phyloP scores from a whole-genome alignment of 2,888 invertebrate species.

The Linnaemya tessellans region DNA sequence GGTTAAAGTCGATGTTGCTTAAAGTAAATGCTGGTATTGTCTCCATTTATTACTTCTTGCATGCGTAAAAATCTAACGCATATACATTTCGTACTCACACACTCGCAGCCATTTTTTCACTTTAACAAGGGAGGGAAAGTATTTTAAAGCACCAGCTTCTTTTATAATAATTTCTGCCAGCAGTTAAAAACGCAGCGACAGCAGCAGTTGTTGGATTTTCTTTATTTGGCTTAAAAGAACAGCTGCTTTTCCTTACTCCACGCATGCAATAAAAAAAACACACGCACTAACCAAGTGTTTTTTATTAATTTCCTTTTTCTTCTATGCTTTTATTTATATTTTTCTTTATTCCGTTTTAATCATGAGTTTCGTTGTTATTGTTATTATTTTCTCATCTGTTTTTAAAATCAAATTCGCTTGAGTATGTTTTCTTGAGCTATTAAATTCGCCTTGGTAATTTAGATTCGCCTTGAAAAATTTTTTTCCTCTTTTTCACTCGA shows the following conservation, averaged over 20 bases:
- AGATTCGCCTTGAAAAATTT: slow-evolving; percentile 61
- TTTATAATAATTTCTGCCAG: slow-evolving; percentile 20
- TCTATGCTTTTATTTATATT: slow-evolving; percentile 65
- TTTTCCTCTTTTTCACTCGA: slow-evolving; percentile 52
- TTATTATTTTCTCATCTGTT: slow-evolving; percentile 70
- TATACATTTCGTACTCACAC: slow-evolving; percentile 18
- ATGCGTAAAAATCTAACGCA: slow-evolving; percentile 40
- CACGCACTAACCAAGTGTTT: slow-evolving; percentile 41
- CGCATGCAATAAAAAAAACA: slow-evolving; percentile 12
- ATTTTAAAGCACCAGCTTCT: slow-evolving; percentile 40
- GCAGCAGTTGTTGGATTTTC: slow-evolving; percentile 49
- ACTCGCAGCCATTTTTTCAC: not conserved
- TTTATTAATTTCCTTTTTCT: slow-evolving; percentile 51
- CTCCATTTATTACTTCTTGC: slow-evolving; percentile 29
- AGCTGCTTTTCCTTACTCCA: slow-evolving; percentile 54
- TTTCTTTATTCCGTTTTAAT: slow-evolving; percentile 55
- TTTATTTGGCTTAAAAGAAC: slow-evolving; percentile 50
- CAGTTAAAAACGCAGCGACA: slow-evolving; percentile 17
- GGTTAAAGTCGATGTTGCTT: slow-evolving; percentile 28
- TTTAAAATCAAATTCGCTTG: slow-evolving; percentile 56
- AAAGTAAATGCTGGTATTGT: slow-evolving; percentile 7
- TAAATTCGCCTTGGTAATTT: slow-evolving; percentile 60
- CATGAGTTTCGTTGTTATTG: slow-evolving; percentile 65
- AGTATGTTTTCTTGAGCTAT: slow-evolving; percentile 21
- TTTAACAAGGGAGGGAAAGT: slow-evolving; percentile 1